Base-by-base conservation (phyloP, 2,113 vertebrate species). In the Ictidomys tridecemlineatus region DNA sequence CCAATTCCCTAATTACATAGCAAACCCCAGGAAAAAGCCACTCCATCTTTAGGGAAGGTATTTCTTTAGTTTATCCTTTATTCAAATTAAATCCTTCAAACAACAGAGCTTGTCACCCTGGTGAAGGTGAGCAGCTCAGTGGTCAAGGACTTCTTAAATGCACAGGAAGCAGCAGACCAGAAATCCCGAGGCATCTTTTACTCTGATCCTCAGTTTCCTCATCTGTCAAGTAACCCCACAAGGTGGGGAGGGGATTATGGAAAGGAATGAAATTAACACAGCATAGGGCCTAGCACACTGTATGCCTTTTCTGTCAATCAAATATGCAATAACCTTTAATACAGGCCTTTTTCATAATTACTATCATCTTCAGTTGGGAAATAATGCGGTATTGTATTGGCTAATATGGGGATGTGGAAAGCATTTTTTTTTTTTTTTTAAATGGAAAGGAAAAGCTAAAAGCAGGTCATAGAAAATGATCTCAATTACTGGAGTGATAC, bases 41-140 rank as follows among this genome's bases (percentile, higher is more conserved):
- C n/a, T 91, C 16, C 11, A 3, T 89, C 69, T 93, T 93, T 45
- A 88, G 91, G 82, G 83, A 95, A 92, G 74, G 30, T 6, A 10
- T 74, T 85, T 78, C 82, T 96, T 96, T 83, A 74, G 91, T 88
- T 96, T 91, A 82, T 70, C 84, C 32, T 90, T 96, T 85, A 85
- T 87, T 90, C 94, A 92, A 95, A 97, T 73, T 65, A 95, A 95
- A 87, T 92, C 79, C 65, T 96, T 96, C 78, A 93, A 91, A 73
- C 0, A n/a, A 67, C 1, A 61, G 48, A 79, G 51, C 48, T 69
- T 86, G 37, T 51, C 34, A 73, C 20, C 0, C 1, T n/a, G 48
- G 63, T 30, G 45, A 88, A 73, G 0, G 5, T 0, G 65, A 53
- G 70, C 34, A 39, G 45, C 51, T 85, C 34, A 0, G 9, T 4